These are phyloP conservation scores for Physeter macrocephalus DNA, from an alignment of 2,113 vertebrate genomes.

Conservation along the genomic window DNA sequence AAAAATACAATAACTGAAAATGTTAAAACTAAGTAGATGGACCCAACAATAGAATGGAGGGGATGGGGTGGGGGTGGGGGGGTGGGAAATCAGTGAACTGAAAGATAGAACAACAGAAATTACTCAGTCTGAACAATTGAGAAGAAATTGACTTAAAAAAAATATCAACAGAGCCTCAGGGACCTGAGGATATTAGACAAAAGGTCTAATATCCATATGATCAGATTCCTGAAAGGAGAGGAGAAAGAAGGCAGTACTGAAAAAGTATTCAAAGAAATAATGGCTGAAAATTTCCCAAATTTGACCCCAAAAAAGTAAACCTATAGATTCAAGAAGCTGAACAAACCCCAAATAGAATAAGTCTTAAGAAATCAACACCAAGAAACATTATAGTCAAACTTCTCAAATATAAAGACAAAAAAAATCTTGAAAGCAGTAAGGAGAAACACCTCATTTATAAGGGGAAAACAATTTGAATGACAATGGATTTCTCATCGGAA, in stretches of 20 bases:
- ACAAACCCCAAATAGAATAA: background rate
- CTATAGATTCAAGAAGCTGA: background rate
- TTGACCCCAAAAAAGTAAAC: background rate
- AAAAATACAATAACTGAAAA: background rate
- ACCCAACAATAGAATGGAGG: background rate
- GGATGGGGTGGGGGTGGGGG: too few relatives aligned
- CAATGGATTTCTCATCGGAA: background rate
- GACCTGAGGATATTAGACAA: background rate
- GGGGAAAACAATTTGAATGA: background rate
- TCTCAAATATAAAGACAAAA: background rate
- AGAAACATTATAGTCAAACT: background rate
- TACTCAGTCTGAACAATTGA: background rate
- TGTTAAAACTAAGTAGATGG: background rate
- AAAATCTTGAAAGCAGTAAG: background rate
- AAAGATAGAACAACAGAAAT: background rate
- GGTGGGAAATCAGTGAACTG: background rate
- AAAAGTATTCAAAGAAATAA: background rate
- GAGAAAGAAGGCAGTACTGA: background rate
- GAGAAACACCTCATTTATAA: background rate
- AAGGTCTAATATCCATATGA: background rate
- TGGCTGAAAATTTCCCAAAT: background rate
- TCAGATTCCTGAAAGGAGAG: background rate
- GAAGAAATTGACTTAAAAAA: background rate
- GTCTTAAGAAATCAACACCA: background rate
- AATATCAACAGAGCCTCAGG: background rate